phyloP scores from a whole-genome alignment of 2,888 invertebrate species.

The Tipula helvola region DNA sequence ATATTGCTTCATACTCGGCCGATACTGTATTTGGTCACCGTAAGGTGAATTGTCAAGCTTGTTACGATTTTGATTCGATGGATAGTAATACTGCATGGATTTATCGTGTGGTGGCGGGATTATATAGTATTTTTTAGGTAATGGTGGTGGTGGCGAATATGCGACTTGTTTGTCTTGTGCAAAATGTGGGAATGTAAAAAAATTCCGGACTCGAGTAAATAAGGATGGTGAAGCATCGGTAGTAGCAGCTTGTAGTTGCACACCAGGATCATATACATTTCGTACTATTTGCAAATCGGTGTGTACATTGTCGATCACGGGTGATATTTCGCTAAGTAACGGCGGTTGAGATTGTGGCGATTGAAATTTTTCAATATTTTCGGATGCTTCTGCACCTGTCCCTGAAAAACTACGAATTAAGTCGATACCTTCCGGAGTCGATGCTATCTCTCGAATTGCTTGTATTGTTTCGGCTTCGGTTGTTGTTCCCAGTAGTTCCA shows the following conservation, averaged over 20 bases:
- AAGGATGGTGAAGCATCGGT: neutral
- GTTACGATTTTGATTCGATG: neutral
- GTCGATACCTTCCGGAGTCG: constrained; percentile 13
- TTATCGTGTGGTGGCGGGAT: neutral
- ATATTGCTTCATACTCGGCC: neutral
- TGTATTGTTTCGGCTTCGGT: constrained; percentile 14
- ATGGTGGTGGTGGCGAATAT: neutral
- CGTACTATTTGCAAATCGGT: neutral
- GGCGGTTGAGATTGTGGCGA: too few relatives aligned
- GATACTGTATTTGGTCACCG: neutral
- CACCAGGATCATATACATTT: neutral
- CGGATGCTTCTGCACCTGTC: neutral
- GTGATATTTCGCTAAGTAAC: neutral
- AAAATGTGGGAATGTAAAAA: neutral
- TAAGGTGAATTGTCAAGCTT: neutral
- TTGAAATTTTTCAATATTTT: neutral
- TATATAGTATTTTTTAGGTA: neutral
- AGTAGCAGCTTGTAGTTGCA: too few relatives aligned
- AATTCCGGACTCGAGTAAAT: neutral
- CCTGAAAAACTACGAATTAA: constrained; percentile 11
- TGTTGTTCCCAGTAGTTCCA: constrained; percentile 13
- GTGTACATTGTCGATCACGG: neutral
- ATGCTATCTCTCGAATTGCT: constrained; percentile 12
- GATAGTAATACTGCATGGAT: neutral
- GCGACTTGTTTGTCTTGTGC: neutral